These are phyloP conservation scores for Melipona beecheii DNA, from an alignment of 2,888 invertebrate genomes.

Conservation along the genomic window DNA sequence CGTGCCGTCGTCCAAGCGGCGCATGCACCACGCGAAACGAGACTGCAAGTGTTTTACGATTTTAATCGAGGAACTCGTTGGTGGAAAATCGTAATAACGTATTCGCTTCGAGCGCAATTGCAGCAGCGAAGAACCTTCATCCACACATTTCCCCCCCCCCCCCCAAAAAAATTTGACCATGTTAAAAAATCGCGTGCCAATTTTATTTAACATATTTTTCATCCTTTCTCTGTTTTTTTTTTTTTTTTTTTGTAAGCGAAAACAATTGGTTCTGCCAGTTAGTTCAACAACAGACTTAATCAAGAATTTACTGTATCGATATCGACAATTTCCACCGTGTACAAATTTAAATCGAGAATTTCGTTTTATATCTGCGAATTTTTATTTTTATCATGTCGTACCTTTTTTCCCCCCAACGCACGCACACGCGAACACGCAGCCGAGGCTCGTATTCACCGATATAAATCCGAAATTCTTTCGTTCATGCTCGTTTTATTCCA, in stretches of 20 bases:
- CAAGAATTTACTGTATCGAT: background rate
- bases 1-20: slow-evolving; percentile 12
- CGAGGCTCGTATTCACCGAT: background rate
- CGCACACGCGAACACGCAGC: background rate
- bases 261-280: background rate
- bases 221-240: background rate
- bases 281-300: background rate
- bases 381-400: background rate
- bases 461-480: background rate
- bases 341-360: background rate
- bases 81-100: background rate
- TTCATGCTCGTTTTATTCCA: background rate
- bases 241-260: background rate
- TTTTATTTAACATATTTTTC: background rate
- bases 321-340: background rate
- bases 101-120: background rate
- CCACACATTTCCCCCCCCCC: background rate
- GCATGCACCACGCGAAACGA: slow-evolving; percentile 26
- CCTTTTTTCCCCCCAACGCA: background rate
- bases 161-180: background rate
- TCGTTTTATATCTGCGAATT: too few relatives aligned
- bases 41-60: slow-evolving; percentile 15
- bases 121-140: background rate
- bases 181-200: background rate
- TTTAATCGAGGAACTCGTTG: slow-evolving; percentile 18